phyloP scores from a whole-genome alignment of 2,888 invertebrate genomes.

The Zaprionus bogoriensis region DNA sequence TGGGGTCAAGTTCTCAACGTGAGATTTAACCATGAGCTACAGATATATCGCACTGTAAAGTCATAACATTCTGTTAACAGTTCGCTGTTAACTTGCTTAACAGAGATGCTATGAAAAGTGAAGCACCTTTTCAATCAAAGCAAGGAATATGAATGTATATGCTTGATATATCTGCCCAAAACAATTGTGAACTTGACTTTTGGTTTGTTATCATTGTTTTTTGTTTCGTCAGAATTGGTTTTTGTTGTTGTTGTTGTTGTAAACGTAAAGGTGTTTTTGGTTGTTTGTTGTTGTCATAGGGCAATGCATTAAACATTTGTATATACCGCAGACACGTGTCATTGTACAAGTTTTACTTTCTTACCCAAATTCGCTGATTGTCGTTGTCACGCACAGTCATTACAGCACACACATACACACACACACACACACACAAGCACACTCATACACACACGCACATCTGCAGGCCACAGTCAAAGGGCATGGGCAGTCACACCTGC shows the following conservation, averaged over 20 bases:
- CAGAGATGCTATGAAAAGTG: too few species aligned
- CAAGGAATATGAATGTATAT: too few species aligned
- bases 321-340: neutral
- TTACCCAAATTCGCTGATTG: slow-evolving; percentile 29
- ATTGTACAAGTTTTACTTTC: slow-evolving; percentile 14
- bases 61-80: neutral
- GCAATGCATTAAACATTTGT: slow-evolving; percentile 9
- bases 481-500: neutral
- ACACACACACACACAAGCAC: slow-evolving; percentile 20
- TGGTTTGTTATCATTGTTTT: slow-evolving; percentile 2
- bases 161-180: too few species aligned
- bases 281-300: slow-evolving; percentile 20
- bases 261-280: slow-evolving; percentile 35
- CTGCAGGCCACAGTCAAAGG: neutral
- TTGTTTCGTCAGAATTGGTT: slow-evolving; percentile 16
- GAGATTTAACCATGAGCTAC: neutral
- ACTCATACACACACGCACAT: slow-evolving; percentile 2
- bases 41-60: neutral
- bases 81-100: neutral
- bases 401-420: slow-evolving; percentile 5
- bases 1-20: slow-evolving; percentile 33
- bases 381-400: slow-evolving; percentile 57
- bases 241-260: slow-evolving; percentile 26
- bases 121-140: too few species aligned
- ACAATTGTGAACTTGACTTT: slow-evolving; percentile 57